Conservation (phyloP, 2,113 vertebrate species). For the Larimichthys crocea region DNA sequence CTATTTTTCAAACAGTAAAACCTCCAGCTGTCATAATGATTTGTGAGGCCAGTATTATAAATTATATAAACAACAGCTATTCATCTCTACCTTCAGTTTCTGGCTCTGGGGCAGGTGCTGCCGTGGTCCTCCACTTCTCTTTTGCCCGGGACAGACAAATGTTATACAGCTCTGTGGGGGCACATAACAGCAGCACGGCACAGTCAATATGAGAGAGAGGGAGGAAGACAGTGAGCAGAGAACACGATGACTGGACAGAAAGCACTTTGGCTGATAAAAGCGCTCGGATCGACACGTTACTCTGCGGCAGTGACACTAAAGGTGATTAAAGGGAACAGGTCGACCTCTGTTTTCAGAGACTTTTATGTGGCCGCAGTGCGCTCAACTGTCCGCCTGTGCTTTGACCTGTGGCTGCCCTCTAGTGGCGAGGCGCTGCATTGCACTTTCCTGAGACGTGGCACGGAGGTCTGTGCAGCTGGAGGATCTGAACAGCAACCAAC, state of each 20-base stretch:
- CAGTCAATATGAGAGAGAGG: conserved; percentile 9
- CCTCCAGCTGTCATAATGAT: neutral
- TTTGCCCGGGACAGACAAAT: conserved; percentile 94
- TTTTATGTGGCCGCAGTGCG: neutral
- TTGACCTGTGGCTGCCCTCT: conserved; percentile 51
- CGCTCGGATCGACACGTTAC: neutral
- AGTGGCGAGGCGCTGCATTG: conserved; percentile 27
- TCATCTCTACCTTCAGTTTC: conserved; percentile 89
- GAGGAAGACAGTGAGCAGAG: neutral
- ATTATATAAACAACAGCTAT: too few species aligned
- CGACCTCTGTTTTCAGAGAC: neutral
- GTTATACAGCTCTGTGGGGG: conserved; percentile 89
- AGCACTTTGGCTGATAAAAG: neutral
- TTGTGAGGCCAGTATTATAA: neutral
- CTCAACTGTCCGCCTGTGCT: neutral
- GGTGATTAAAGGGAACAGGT: conserved; percentile 11
- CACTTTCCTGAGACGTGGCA: neutral
- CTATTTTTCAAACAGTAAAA: too few species aligned
- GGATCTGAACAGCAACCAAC: neutral
- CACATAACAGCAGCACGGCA: conserved; percentile 10
- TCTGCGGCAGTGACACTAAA: conserved; percentile 7
- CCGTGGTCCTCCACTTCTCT: conserved; percentile 89
- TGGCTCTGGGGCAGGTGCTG: conserved; percentile 80
- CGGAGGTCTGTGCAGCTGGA: neutral
- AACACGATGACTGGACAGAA: conserved; percentile 14